Conservation (phyloP, 2,797 vertebrate species). For the Allobates femoralis region DNA sequence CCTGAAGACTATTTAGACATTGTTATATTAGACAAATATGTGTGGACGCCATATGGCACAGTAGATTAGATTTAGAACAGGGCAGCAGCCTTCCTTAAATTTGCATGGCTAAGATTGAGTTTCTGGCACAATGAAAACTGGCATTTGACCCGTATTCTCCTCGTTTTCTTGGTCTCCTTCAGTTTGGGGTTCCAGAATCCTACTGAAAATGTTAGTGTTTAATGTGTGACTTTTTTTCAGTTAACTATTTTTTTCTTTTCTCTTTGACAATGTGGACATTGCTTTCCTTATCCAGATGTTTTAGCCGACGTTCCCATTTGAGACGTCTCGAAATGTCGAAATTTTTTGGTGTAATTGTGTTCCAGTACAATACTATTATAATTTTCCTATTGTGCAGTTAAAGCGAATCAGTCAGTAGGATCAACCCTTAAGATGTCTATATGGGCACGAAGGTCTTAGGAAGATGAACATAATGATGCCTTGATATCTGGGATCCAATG, state of each 20-base stretch:
- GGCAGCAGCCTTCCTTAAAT: background rate
- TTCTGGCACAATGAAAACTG: background rate
- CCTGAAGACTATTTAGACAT: background rate
- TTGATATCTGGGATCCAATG: too few relatives aligned
- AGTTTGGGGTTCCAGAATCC: background rate
- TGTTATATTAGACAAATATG: background rate
- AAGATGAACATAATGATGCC: too few relatives aligned
- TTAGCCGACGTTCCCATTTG: too few relatives aligned
- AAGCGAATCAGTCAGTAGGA: too few relatives aligned
- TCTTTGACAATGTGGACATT: too few relatives aligned
- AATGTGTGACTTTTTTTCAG: background rate
- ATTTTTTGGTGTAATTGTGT: too few relatives aligned
- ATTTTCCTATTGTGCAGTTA: too few relatives aligned
- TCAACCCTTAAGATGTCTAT: too few relatives aligned
- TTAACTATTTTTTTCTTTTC: background rate
- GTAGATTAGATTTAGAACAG: background rate
- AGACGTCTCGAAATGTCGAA: too few relatives aligned
- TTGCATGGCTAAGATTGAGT: slow-evolving; percentile 4
- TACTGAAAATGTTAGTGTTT: background rate
- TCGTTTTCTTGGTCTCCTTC: background rate
- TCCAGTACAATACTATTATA: too few relatives aligned
- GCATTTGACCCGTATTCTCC: background rate
- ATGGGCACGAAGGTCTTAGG: too few relatives aligned
- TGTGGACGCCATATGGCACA: background rate
- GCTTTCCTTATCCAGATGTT: too few relatives aligned